Percentiles rank a stretch among this genome's conserved stretches.
phyloP scores from a whole-genome alignment of 2,797 vertebrate species.

The Lates japonicus region DNA sequence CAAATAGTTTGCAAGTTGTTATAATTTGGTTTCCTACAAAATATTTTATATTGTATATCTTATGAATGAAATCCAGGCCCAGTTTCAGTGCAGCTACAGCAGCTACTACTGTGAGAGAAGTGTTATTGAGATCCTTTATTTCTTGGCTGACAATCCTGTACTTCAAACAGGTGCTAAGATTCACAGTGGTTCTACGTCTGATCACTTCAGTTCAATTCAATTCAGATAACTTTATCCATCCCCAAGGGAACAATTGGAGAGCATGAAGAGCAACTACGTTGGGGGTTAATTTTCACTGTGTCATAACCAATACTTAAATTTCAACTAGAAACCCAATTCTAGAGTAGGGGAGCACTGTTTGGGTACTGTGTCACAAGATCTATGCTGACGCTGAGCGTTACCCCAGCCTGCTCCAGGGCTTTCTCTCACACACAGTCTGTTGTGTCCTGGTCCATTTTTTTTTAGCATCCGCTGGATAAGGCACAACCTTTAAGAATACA shows the following conservation, averaged over 20 bases:
- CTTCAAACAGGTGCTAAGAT: conserved; percentile 44
- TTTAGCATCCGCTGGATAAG: not conserved
- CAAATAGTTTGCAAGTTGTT: not conserved
- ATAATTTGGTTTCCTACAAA: not conserved
- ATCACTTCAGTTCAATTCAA: not conserved
- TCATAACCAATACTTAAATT: conserved; percentile 55
- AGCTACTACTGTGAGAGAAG: not conserved
- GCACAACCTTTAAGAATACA: conserved; percentile 51
- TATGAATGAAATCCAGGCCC: not conserved
- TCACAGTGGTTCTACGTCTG: not conserved
- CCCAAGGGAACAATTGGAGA: too few relatives aligned
- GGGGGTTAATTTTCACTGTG: conserved; percentile 2
- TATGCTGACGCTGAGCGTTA: conserved; percentile 26
- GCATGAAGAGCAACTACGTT: too few relatives aligned
- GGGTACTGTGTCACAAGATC: conserved; percentile 74
- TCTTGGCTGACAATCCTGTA: not conserved
- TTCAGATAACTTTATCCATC: too few relatives aligned
- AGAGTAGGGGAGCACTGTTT: conserved; percentile 36
- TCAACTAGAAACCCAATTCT: conserved; percentile 70
- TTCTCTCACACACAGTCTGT: conserved; percentile 65
- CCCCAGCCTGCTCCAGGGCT: conserved; percentile 65
- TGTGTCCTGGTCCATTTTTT: conserved; percentile 56
- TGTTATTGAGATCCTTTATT: not conserved
- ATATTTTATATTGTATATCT: not conserved
- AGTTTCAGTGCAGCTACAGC: not conserved